Base-by-base conservation (phyloP, 2,888 invertebrate genomes). In the Lissocephala sabroskyi region DNA sequence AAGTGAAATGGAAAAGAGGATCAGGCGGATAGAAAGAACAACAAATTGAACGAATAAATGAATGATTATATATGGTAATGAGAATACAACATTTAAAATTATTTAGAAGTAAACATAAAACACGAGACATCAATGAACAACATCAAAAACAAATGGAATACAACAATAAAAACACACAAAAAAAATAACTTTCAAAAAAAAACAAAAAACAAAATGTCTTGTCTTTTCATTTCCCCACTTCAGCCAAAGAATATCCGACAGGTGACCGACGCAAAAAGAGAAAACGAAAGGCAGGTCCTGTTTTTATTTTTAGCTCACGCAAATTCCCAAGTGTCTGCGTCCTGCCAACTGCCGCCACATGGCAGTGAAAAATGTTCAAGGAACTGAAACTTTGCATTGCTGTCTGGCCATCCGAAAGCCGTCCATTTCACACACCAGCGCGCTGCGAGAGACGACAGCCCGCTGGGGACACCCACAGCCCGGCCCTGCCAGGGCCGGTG, bases 91-190 rank as follows among this genome's bases (percentile, higher is more conserved):
- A 75, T 65, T 67, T 67, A 77, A 77, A 71, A 71, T 77, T 79
- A 77, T 76, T 68, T 75, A 79, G 78, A 59, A 63, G 59, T 75
- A 75, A 76, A 79, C n/a, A 56, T 42, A 39, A 52, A 45, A 52
- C 35, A 53, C 47, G 41, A 55, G 42, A 49, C 56, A 57, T 58
- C 52, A 57, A 59, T 59, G 56, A 59, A 59, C 19, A 43, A 23
- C 18, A 37, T 18, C 37, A n/a, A n/a, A n/a, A 37, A 37, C 37
- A 50, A 68, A 62, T 64, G 76, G 64, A 76, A 77, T 77, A 71
- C 77, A n/a, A n/a, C n/a, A 71, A 77, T 77, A 71, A 77, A 62
- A 74, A 68, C 71, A 74, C 56, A 54, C n/a, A n/a, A n/a, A n/a
- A 49, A 52, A 74, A 76, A 59, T 64, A 64, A 76, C 75, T 75